phyloP scores from a whole-genome alignment of 2,113 vertebrate genomes.

The Elephantulus edwardii region DNA sequence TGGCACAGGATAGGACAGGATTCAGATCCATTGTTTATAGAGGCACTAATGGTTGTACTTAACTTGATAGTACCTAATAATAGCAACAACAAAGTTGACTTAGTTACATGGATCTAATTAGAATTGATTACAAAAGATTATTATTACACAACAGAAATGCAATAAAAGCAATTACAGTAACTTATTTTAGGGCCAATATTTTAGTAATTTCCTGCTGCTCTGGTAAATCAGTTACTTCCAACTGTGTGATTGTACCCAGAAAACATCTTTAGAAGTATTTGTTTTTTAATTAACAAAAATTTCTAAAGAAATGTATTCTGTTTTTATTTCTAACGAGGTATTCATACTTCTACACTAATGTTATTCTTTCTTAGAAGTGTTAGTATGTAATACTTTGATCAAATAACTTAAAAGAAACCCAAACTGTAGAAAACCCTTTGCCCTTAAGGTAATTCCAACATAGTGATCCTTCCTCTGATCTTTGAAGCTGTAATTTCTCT shows the following conservation, averaged over 20 bases:
- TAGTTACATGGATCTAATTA: constrained; percentile 74
- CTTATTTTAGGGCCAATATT: constrained; percentile 78
- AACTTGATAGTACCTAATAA: too few relatives aligned
- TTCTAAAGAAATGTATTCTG: constrained; percentile 32
- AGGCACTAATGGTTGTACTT: too few relatives aligned
- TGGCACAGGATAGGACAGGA: too few relatives aligned
- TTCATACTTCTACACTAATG: not conserved
- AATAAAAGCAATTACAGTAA: constrained; percentile 77
- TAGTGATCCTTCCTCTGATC: too few relatives aligned
- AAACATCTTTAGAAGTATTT: constrained; percentile 12
- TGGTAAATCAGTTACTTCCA: constrained; percentile 72
- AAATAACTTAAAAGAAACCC: not conserved
- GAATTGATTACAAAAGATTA: constrained; percentile 65
- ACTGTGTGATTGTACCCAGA: constrained; percentile 32
- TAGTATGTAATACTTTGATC: not conserved
- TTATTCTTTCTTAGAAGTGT: not conserved
- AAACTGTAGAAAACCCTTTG: too few relatives aligned
- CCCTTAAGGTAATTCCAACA: too few relatives aligned
- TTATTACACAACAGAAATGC: constrained; percentile 67
- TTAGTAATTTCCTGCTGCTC: constrained; percentile 78
- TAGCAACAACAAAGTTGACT: constrained; percentile 60
- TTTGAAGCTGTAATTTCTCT: too few relatives aligned
- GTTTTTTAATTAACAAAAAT: not conserved
- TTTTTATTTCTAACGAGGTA: not conserved
- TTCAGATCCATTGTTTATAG: too few relatives aligned